Evolutionary conservation across 1,140 invertebrate genomes (phyloP).

Genomic region (Anagrus nilaparvatae): DNA sequence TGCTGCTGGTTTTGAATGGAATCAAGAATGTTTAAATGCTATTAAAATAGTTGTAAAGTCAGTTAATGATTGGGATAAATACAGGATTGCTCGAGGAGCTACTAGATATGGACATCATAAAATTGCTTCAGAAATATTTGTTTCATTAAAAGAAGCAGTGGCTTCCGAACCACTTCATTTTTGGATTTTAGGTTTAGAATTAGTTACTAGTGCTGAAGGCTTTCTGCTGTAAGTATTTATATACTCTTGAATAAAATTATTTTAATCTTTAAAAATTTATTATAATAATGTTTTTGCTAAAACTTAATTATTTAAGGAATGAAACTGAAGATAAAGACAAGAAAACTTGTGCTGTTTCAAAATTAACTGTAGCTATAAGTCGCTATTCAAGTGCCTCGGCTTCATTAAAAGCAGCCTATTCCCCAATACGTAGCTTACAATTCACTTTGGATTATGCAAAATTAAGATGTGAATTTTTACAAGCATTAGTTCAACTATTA

Average conservation of each 20-base stretch:
- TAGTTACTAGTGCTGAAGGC: slow-evolving; percentile 58
- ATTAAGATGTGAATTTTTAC: slow-evolving; percentile 65
- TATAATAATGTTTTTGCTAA: not conserved
- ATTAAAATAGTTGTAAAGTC: slow-evolving; percentile 48
- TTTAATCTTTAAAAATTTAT: not conserved
- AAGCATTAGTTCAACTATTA: slow-evolving; percentile 63
- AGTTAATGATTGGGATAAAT: slow-evolving; percentile 72
- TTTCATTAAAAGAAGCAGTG: slow-evolving; percentile 58
- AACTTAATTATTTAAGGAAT: slow-evolving; percentile 20
- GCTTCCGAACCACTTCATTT: slow-evolving; percentile 85
- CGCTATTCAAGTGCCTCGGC: slow-evolving; percentile 57
- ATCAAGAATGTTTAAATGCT: slow-evolving; percentile 41
- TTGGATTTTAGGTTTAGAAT: slow-evolving; percentile 71
- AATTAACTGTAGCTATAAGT: slow-evolving; percentile 50
- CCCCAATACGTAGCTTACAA: slow-evolving; percentile 52
- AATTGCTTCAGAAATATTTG: slow-evolving; percentile 58
- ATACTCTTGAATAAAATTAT: not conserved
- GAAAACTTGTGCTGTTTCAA: slow-evolving; percentile 41
- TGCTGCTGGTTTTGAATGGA: slow-evolving; percentile 52
- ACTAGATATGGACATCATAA: slow-evolving; percentile 73
- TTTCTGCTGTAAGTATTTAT: slow-evolving; percentile 37
- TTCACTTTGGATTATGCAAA: slow-evolving; percentile 74
- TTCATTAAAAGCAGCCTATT: slow-evolving; percentile 62
- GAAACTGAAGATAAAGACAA: slow-evolving; percentile 27
- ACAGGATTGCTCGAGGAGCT: slow-evolving; percentile 76